Conservation (phyloP, 2,888 invertebrate genomes). For the Serripes groenlandicus region DNA sequence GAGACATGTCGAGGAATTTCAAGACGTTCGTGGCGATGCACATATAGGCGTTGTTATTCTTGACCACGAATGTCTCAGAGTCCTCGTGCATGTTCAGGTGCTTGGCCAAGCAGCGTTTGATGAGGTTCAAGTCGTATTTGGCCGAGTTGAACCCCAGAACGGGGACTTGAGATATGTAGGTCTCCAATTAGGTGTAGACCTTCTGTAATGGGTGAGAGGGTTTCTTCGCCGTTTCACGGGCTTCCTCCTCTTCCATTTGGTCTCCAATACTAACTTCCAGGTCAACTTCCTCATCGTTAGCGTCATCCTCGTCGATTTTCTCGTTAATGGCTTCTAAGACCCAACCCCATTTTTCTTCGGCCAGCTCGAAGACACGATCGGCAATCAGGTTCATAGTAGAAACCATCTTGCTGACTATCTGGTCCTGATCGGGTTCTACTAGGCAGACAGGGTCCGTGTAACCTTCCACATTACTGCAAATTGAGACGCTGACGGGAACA, state of each 20-base stretch:
- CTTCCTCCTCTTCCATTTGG: not conserved
- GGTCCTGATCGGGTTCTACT: slow-evolving; percentile 38
- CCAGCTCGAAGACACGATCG: slow-evolving; percentile 25
- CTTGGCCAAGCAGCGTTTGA: slow-evolving; percentile 28
- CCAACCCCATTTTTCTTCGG: slow-evolving; percentile 24
- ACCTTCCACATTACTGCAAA: slow-evolving; percentile 54
- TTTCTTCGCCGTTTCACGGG: too few relatives aligned
- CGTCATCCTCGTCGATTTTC: slow-evolving; percentile 4
- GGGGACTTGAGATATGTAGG: too few relatives aligned
- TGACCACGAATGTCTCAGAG: slow-evolving; percentile 24
- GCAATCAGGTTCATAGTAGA: slow-evolving; percentile 18
- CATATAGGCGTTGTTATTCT: slow-evolving; percentile 33
- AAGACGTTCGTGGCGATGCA: slow-evolving; percentile 35
- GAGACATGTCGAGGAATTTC: slow-evolving; percentile 49
- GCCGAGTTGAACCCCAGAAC: too few relatives aligned
- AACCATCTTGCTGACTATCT: slow-evolving; percentile 37
- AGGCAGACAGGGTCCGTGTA: slow-evolving; percentile 32
- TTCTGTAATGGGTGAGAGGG: too few relatives aligned
- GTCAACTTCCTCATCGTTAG: not conserved
- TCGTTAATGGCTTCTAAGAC: slow-evolving; percentile 4
- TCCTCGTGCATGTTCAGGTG: slow-evolving; percentile 28
- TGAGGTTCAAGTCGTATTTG: slow-evolving; percentile 47
- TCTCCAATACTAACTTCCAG: not conserved
- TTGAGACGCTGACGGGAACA: slow-evolving; percentile 39
- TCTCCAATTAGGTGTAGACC: too few relatives aligned